These are phyloP conservation scores for Drosophila aldrichi DNA, from an alignment of 2,888 invertebrate species.

Conservation along the genomic window DNA sequence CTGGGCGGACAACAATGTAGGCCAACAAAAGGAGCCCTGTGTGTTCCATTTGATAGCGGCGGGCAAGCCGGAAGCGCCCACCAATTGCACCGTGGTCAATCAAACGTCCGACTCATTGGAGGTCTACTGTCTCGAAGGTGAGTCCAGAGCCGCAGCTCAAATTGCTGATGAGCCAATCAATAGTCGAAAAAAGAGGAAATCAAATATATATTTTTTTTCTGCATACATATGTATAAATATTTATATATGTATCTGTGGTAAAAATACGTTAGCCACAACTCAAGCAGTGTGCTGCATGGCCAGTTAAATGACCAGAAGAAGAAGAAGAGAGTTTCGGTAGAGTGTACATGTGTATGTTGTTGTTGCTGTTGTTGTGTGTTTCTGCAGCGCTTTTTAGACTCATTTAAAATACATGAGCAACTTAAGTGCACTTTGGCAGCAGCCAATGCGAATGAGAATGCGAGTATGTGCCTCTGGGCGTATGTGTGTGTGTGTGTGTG, in stretches of 20 bases:
- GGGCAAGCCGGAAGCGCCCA: constrained; percentile 92
- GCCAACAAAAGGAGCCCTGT: constrained; percentile 90
- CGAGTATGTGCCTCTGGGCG: constrained; percentile 3
- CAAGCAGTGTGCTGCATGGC: constrained; percentile 46
- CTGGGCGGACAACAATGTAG: constrained; percentile 90
- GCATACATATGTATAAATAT: constrained; percentile 1
- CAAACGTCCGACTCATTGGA: constrained; percentile 91
- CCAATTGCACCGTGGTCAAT: constrained; percentile 91
- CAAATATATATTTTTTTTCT: background rate
- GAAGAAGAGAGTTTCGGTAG: constrained; percentile 23
- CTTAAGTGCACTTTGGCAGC: constrained; percentile 82
- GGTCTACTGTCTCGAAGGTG: constrained; percentile 89
- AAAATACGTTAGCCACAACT: constrained; percentile 36
- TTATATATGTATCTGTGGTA: constrained; percentile 7
- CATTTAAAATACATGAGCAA: constrained; percentile 83
- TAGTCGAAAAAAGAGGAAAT: constrained; percentile 35
- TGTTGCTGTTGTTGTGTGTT: constrained; percentile 26
- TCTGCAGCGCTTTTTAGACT: constrained; percentile 79
- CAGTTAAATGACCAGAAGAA: constrained; percentile 50
- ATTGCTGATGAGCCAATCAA: constrained; percentile 80
- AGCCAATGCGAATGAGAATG: constrained; percentile 56
- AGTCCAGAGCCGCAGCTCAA: constrained; percentile 45
- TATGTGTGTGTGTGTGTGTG: constrained; percentile 14
- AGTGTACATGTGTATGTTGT: constrained; percentile 32
- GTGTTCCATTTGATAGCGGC: constrained; percentile 91